These are phyloP conservation scores for Botia kubotai DNA, from an alignment of 2,797 vertebrate species.

Conservation along the genomic window DNA sequence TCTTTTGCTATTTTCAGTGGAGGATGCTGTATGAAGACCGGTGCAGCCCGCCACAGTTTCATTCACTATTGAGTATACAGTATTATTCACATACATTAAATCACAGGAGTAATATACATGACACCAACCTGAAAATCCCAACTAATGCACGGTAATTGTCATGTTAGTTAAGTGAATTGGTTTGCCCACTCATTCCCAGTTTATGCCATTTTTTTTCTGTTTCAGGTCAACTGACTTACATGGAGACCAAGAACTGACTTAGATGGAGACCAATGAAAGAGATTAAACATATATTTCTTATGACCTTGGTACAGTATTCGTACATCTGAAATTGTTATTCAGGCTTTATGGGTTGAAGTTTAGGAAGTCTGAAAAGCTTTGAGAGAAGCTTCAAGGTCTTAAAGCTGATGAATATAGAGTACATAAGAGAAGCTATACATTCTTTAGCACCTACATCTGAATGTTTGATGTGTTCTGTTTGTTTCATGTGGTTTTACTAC, in stretches of 20 bases:
- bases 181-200: background rate
- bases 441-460: background rate
- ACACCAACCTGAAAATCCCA: background rate
- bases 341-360: slow-evolving; percentile 6
- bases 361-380: background rate
- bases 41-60: background rate
- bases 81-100: background rate
- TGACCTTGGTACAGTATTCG: background rate
- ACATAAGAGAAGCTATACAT: background rate
- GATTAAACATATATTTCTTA: background rate
- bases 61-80: background rate
- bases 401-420: slow-evolving; percentile 9
- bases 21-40: background rate
- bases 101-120: background rate
- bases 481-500: background rate
- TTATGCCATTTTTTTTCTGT: background rate
- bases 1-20: slow-evolving; percentile 10
- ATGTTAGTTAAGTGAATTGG: background rate
- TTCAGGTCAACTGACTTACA: background rate
- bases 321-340: slow-evolving; percentile 22
- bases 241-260: background rate
- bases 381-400: slow-evolving; percentile 6
- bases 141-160: background rate
- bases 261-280: slow-evolving; percentile 4
- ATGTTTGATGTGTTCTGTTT: background rate